Evolutionary conservation across 1,140 invertebrate species (phyloP).

Genomic region (Fopius arisanus): DNA sequence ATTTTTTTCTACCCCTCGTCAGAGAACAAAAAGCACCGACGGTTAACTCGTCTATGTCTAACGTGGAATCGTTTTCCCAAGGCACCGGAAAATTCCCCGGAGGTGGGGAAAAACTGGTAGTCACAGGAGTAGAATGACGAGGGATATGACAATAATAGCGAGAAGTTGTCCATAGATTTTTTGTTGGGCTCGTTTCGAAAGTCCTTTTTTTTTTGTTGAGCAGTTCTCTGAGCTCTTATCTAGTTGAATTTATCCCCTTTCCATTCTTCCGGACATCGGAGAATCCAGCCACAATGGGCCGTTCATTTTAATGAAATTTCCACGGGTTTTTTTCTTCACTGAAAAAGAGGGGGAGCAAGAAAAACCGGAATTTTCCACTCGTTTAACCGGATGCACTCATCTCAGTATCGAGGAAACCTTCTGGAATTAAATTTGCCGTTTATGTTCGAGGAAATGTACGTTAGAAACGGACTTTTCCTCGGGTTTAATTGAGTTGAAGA

Average conservation of each 20-base stretch:
- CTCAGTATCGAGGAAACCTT: neutral
- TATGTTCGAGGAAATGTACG: neutral
- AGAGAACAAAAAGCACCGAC: neutral
- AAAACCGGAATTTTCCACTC: neutral
- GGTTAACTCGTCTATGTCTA: constrained; percentile 4
- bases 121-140: neutral
- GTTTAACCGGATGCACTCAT: neutral
- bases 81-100: neutral
- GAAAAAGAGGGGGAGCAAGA: neutral
- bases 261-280: constrained; percentile 3
- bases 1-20: neutral
- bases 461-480: neutral
- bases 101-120: neutral
- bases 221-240: neutral
- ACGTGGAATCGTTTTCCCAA: constrained; percentile 3
- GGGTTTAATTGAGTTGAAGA: neutral
- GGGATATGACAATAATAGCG: neutral
- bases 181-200: neutral
- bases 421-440: neutral
- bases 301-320: neutral
- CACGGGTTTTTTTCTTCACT: neutral
- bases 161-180: neutral
- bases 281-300: neutral
- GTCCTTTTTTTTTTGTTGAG: neutral
- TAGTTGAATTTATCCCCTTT: neutral